Percentiles rank a stretch among this genome's conserved stretches.
Evolutionary conservation across 1,140 invertebrate species (phyloP).

Genomic region (Littorina saxatilis): DNA sequence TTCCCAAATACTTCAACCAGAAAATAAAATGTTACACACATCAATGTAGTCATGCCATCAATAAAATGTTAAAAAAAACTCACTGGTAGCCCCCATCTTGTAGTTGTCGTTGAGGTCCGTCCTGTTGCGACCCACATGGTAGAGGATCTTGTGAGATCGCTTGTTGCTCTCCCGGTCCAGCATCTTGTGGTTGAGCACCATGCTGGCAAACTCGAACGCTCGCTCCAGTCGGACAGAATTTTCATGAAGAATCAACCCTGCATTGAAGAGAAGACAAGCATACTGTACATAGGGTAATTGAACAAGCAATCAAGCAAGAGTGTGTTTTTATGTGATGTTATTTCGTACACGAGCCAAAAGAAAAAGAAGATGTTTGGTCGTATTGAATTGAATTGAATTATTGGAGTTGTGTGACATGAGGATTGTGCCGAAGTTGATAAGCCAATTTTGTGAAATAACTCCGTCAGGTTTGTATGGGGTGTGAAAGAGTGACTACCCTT

Average conservation of each 20-base stretch:
- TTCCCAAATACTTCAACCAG: no score
- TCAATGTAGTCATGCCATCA: neutral
- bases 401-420: no score
- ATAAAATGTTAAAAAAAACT: conserved; percentile 11
- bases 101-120: conserved; percentile 48
- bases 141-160: neutral
- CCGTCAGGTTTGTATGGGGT: no score
- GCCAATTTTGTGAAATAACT: no score
- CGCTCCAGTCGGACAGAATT: conserved; percentile 13
- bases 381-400: no score
- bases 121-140: conserved; percentile 18
- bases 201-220: conserved; percentile 50
- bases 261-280: neutral
- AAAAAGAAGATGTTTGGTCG: no score
- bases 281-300: neutral
- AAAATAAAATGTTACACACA: no score
- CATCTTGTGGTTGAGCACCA: conserved; percentile 46
- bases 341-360: no score
- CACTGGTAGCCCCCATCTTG: conserved; percentile 50
- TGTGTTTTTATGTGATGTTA: no score
- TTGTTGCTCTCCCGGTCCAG: neutral
- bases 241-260: conserved; percentile 39
- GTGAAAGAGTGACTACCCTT: no score
- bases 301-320: no score
- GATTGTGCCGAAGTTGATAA: no score